Percentiles rank a stretch among this genome's conserved stretches.
Conservation (phyloP, 1,140 invertebrate species). For the Rhagoletis pomonella region DNA sequence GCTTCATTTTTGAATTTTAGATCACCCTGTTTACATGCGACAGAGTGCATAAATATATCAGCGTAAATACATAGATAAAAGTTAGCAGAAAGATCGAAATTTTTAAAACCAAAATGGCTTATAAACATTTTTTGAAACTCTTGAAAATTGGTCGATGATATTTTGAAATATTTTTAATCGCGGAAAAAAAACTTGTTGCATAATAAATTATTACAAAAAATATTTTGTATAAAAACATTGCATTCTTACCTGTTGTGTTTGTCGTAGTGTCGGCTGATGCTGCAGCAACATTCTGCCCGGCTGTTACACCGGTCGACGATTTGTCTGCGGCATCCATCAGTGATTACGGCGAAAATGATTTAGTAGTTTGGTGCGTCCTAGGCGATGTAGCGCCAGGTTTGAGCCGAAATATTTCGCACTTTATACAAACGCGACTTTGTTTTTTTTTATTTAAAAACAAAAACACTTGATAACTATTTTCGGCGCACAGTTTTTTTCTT, state of each 20-base stretch:
- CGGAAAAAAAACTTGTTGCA: background rate
- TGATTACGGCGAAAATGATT: background rate
- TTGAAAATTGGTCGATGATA: too few relatives aligned
- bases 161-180: background rate
- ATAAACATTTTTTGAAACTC: too few relatives aligned
- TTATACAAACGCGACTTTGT: background rate
- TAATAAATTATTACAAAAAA: background rate
- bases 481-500: too few relatives aligned
- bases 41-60: too few relatives aligned
- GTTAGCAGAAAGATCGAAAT: too few relatives aligned
- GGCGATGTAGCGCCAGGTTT: background rate
- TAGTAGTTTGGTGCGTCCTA: background rate
- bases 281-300: background rate
- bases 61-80: too few relatives aligned
- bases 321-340: constrained; percentile 39
- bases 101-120: too few relatives aligned
- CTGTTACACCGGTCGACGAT: background rate
- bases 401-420: background rate
- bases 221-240: background rate
- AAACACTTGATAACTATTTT: too few relatives aligned
- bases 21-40: too few relatives aligned
- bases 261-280: background rate
- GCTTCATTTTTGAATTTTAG: too few relatives aligned
- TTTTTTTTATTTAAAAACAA: too few relatives aligned
- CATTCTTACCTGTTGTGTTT: constrained; percentile 36